These are phyloP conservation scores for Takifugu flavidus DNA, from an alignment of 2,113 vertebrate genomes.

Conservation along the genomic window DNA sequence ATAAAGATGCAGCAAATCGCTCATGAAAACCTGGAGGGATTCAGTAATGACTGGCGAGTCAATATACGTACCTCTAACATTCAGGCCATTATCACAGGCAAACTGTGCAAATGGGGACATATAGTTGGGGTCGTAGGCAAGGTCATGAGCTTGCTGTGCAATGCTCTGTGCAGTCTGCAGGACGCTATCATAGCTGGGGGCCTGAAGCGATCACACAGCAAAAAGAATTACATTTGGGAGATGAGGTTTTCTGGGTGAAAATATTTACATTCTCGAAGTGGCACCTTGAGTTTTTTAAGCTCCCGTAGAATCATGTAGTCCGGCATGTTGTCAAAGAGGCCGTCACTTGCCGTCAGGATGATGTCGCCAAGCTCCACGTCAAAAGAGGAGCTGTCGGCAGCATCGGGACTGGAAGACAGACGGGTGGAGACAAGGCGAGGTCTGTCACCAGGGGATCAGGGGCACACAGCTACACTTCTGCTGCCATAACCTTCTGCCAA, in stretches of 20 bases:
- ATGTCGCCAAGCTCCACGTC: slow-evolving; percentile 97
- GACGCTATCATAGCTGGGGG: slow-evolving; percentile 94
- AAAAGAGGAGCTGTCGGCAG: slow-evolving; percentile 94
- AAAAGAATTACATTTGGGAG: slow-evolving; percentile 4
- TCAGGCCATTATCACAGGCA: slow-evolving; percentile 96
- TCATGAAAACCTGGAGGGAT: too few relatives aligned
- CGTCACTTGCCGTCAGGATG: slow-evolving; percentile 93
- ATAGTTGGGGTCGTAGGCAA: slow-evolving; percentile 97
- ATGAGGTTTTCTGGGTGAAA: accelerated
- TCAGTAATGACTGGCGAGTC: background rate
- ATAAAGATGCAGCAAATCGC: background rate
- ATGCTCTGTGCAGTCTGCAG: slow-evolving; percentile 96
- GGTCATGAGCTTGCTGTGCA: slow-evolving; percentile 93
- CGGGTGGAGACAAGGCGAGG: background rate
- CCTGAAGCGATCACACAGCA: slow-evolving; percentile 65
- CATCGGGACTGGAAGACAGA: slow-evolving; percentile 82
- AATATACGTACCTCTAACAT: slow-evolving; percentile 90
- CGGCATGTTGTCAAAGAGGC: slow-evolving; percentile 99
- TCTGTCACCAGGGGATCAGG: slow-evolving; percentile 28
- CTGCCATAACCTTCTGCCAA: background rate
- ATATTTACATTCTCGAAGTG: background rate
- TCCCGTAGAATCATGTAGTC: slow-evolving; percentile 99
- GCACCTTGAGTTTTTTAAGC: slow-evolving; percentile 94
- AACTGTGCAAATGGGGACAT: slow-evolving; percentile 99
- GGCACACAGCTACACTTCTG: slow-evolving; percentile 7